A percentile compares a stretch with the other conserved stretches of the same genome.
These are phyloP conservation scores for Lepus oiostolus DNA, from an alignment of 2,797 vertebrate genomes.

Conservation along the genomic window DNA sequence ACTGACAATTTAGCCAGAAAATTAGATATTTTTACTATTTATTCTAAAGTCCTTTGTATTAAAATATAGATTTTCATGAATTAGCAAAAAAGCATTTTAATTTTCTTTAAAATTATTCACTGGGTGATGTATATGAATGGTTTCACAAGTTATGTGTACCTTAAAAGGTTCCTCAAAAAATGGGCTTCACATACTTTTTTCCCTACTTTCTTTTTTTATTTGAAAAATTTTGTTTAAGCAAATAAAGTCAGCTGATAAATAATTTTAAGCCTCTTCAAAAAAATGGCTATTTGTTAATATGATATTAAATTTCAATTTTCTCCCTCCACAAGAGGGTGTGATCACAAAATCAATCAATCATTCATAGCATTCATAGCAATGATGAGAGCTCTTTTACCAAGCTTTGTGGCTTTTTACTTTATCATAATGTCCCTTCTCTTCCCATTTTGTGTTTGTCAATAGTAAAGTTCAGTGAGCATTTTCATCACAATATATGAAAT, in stretches of 20 bases:
- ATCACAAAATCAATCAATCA: conserved; percentile 73
- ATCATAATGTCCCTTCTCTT: conserved; percentile 4
- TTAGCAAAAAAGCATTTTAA: conserved; percentile 65
- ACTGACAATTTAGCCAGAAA: conserved; percentile 81
- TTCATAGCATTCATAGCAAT: conserved; percentile 32
- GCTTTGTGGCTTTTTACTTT: conserved; percentile 47
- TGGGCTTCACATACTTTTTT: conserved; percentile 59
- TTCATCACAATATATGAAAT: conserved; percentile 52
- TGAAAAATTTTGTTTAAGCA: conserved; percentile 63
- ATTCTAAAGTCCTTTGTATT: conserved; percentile 78
- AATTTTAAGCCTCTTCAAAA: conserved; percentile 69
- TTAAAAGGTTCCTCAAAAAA: conserved; percentile 75
- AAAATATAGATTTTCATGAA: conserved; percentile 81
- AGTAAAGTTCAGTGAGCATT: conserved; percentile 61
- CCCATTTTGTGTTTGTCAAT: conserved; percentile 35
- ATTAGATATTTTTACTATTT: conserved; percentile 79
- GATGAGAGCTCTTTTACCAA: conserved; percentile 70
- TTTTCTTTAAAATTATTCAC: conserved; percentile 81
- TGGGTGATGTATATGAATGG: conserved; percentile 71
- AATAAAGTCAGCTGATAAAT: conserved; percentile 67
- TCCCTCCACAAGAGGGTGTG: conserved; percentile 67
- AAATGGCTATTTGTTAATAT: conserved; percentile 70
- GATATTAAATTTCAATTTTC: conserved; percentile 74
- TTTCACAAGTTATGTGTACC: conserved; percentile 75
- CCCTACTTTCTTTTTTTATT: conserved; percentile 65